A percentile compares a stretch with the other conserved stretches of the same genome.
Conservation (phyloP, 2,113 vertebrate genomes). For the Grammomys surdaster region DNA sequence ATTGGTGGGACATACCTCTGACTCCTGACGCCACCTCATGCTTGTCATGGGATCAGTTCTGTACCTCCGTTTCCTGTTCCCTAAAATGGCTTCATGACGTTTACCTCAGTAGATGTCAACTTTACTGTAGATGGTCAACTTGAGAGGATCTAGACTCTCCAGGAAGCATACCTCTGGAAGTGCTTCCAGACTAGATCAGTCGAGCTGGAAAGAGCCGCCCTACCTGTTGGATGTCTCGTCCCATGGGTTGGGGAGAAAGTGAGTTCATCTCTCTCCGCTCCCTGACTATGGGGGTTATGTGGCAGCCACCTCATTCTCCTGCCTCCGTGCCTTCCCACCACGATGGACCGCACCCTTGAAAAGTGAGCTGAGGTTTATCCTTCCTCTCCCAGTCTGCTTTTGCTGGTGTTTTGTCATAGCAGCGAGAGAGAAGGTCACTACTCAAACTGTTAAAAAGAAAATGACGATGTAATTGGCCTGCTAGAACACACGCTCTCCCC, state of each 20-base stretch:
- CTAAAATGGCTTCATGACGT: not conserved
- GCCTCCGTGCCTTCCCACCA: not conserved
- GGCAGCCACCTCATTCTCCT: not conserved
- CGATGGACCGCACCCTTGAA: too few species aligned
- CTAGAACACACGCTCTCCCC: not conserved
- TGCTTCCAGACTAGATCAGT: not conserved
- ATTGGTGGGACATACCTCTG: not conserved
- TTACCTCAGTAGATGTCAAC: not conserved
- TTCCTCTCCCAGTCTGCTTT: not conserved
- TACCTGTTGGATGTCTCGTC: not conserved
- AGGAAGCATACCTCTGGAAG: not conserved
- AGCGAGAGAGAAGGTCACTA: not conserved
- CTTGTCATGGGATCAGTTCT: not conserved
- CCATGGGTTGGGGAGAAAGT: not conserved
- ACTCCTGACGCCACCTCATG: not conserved
- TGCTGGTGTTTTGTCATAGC: not conserved
- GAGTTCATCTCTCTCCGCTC: not conserved
- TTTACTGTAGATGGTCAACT: too few species aligned
- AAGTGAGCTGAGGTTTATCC: not conserved
- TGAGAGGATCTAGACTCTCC: not conserved
- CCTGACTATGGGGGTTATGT: not conserved
- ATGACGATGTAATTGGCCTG: not conserved
- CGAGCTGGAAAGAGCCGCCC: not conserved
- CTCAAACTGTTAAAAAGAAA: not conserved
- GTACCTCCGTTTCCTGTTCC: not conserved